These are phyloP conservation scores for Macropis europaea DNA, from an alignment of 2,888 invertebrate genomes.

Conservation along the genomic window DNA sequence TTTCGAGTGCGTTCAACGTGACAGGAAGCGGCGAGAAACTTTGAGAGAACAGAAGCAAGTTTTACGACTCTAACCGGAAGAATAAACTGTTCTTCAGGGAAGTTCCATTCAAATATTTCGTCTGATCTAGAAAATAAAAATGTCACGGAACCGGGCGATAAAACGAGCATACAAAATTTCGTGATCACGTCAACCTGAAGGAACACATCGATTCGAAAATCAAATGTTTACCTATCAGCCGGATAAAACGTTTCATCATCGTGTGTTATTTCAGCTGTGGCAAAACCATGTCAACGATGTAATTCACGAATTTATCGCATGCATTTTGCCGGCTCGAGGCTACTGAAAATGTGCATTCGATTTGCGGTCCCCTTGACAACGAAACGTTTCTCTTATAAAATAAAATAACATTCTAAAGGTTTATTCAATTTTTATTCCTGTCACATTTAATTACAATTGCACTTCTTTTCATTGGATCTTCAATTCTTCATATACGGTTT, in stretches of 20 bases:
- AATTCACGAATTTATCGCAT: constrained; percentile 40
- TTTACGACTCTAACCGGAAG: no score
- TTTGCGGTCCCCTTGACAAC: neutral
- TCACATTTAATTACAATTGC: no score
- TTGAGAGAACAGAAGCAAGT: neutral
- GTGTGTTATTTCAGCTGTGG: constrained; percentile 39
- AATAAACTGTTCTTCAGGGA: no score
- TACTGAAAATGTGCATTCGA: neutral
- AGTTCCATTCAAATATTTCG: neutral
- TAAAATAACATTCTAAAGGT: no score
- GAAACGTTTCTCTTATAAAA: neutral
- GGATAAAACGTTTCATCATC: constrained; percentile 19
- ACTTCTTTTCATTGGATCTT: no score
- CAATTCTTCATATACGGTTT: no score
- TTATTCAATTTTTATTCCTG: no score
- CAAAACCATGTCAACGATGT: constrained; percentile 24
- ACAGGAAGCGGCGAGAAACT: neutral
- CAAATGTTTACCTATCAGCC: constrained; percentile 17
- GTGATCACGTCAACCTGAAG: neutral
- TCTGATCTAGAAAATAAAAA: neutral
- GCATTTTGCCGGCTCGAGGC: neutral
- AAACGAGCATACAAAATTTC: neutral
- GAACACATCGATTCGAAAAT: neutral
- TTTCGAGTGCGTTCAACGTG: no score
- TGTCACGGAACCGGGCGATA: neutral